Conservation (phyloP, 1,140 invertebrate species). For the Oryctes rhinoceros region DNA sequence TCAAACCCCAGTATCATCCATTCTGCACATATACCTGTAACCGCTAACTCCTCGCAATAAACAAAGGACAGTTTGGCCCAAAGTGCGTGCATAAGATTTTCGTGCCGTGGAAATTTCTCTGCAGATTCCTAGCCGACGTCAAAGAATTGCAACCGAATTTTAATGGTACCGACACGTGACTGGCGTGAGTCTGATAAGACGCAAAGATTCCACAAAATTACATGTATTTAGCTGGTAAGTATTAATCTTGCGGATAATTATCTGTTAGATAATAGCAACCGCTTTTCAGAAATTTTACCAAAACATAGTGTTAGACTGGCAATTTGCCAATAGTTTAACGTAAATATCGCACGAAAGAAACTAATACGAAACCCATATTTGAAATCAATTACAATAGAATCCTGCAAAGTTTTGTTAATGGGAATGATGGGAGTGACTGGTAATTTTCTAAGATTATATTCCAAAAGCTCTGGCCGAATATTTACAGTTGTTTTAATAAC, state of each 20-base stretch:
- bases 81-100: conserved; percentile 34
- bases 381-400: conserved; percentile 6
- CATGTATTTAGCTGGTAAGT: not conserved
- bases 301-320: not conserved
- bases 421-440: not conserved
- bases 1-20: conserved; percentile 27
- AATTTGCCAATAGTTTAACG: conserved; percentile 14
- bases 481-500: too few species aligned
- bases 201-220: conserved; percentile 16
- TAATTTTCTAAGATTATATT: too few species aligned
- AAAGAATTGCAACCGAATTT: conserved; percentile 38
- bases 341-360: not conserved
- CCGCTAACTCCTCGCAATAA: conserved; percentile 42
- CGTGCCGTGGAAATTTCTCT: conserved; percentile 17
- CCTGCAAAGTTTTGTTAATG: not conserved
- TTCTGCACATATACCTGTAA: not conserved
- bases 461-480: too few species aligned
- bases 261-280: conserved; percentile 12
- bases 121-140: conserved; percentile 29
- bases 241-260: conserved; percentile 17
- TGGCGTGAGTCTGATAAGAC: not conserved
- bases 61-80: conserved; percentile 35
- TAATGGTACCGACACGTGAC: conserved; percentile 18
- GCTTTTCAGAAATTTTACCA: not conserved
- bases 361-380: conserved; percentile 4